phyloP scores from a whole-genome alignment of 2,888 invertebrate species.

The Agrilus biguttatus region DNA sequence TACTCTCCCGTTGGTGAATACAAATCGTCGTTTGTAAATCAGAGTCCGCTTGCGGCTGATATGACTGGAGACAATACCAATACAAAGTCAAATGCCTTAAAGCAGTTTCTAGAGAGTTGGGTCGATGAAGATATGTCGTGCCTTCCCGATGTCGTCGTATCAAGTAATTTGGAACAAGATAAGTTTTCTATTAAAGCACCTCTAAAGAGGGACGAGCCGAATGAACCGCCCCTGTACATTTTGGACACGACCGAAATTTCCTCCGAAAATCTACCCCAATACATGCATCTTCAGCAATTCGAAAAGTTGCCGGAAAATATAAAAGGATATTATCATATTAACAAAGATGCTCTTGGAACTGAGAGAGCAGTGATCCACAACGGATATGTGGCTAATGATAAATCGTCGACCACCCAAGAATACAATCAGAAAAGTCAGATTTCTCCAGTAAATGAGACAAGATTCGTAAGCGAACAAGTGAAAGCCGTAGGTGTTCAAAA shows the following conservation, averaged over 20 bases:
- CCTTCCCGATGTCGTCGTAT: slow-evolving; percentile 6
- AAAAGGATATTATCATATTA: slow-evolving; percentile 6
- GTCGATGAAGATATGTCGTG: slow-evolving; percentile 23
- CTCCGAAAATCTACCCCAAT: slow-evolving; percentile 15
- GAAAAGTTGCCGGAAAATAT: slow-evolving; percentile 13
- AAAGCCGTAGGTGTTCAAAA: no score
- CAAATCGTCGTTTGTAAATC: slow-evolving; percentile 8
- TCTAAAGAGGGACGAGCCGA: slow-evolving; percentile 4
- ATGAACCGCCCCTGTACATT: slow-evolving; percentile 12
- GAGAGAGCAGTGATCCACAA: no score
- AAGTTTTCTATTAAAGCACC: slow-evolving; percentile 4
- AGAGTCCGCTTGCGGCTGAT: slow-evolving; percentile 16
- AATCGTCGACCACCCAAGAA: no score
- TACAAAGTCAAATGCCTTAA: slow-evolving; percentile 20
- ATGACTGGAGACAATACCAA: slow-evolving; percentile 15
- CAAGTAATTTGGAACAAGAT: slow-evolving; percentile 3
- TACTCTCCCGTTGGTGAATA: slow-evolving; percentile 8
- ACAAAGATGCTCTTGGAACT: no score
- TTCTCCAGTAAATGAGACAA: no score
- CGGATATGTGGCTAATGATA: no score
- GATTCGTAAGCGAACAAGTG: no score
- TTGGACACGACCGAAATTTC: slow-evolving; percentile 17
- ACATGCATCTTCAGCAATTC: slow-evolving; percentile 15
- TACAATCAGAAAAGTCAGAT: no score
- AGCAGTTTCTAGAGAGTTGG: slow-evolving; percentile 27